These are phyloP conservation scores for Littorina saxatilis DNA, from an alignment of 1,140 invertebrate species.

Conservation along the genomic window DNA sequence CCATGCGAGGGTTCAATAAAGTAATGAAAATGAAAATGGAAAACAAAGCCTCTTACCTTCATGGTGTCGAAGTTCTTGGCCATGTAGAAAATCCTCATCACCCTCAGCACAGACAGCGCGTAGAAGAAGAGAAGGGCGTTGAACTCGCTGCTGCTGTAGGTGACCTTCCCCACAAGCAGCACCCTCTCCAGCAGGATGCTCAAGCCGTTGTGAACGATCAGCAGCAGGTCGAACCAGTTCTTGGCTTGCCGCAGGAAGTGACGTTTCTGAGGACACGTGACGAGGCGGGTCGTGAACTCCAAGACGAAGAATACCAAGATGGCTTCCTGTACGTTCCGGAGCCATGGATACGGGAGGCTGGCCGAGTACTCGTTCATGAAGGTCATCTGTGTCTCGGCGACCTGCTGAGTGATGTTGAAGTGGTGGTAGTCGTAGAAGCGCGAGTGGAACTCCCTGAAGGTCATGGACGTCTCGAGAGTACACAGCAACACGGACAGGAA, in stretches of 20 bases:
- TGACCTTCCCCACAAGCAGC: conserved; percentile 37
- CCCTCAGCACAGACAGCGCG: conserved; percentile 98
- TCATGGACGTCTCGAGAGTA: background rate
- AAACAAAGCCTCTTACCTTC: conserved; percentile 78
- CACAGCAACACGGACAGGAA: conserved; percentile 2
- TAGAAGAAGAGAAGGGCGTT: conserved; percentile 52
- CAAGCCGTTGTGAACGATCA: background rate
- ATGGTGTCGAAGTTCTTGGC: conserved; percentile 80
- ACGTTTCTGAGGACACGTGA: conserved; percentile 75
- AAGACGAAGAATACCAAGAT: conserved; percentile 75
- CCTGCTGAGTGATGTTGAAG: background rate
- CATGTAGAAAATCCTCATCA: conserved; percentile 97
- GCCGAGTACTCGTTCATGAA: background rate
- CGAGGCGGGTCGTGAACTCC: conserved; percentile 66
- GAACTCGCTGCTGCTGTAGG: background rate
- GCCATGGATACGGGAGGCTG: background rate
- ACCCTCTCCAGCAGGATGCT: background rate
- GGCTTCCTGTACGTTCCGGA: conserved; percentile 23
- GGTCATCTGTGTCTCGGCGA: background rate
- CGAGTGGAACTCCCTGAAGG: background rate
- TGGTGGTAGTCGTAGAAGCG: background rate
- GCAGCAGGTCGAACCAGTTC: conserved; percentile 40
- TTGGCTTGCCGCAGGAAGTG: conserved; percentile 85
- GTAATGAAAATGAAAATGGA: too few species aligned
- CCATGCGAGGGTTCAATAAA: too few species aligned